Conservation (phyloP, 1,140 invertebrate genomes). For the Chymomyza costata region DNA sequence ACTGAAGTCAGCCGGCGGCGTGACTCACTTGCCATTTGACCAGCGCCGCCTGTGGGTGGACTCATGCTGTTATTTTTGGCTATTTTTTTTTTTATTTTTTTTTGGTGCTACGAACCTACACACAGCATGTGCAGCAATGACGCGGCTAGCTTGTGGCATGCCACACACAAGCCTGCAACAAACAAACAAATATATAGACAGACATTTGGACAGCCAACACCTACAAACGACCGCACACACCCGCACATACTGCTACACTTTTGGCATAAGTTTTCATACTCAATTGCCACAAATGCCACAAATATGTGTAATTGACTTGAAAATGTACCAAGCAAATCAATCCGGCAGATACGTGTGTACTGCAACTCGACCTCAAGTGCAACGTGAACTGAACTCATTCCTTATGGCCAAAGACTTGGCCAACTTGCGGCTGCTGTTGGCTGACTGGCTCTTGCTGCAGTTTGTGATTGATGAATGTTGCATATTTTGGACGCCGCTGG, state of each 20-base stretch:
- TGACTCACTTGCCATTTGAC: slow-evolving; percentile 59
- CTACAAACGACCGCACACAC: slow-evolving; percentile 48
- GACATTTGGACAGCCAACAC: slow-evolving; percentile 57
- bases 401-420: slow-evolving; percentile 24
- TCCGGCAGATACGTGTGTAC: slow-evolving; percentile 13
- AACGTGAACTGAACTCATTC: slow-evolving; percentile 67
- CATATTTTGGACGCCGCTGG: slow-evolving; percentile 60
- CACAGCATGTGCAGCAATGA: too few species aligned
- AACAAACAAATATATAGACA: slow-evolving; percentile 35
- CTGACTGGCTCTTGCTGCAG: slow-evolving; percentile 27
- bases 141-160: slow-evolving; percentile 49
- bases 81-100: too few species aligned
- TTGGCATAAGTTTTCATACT: slow-evolving; percentile 55
- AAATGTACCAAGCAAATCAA: slow-evolving; percentile 68
- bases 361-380: slow-evolving; percentile 69
- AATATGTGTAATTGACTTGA: slow-evolving; percentile 72
- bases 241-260: slow-evolving; percentile 37
- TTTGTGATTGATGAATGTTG: slow-evolving; percentile 69
- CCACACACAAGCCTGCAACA: slow-evolving; percentile 32
- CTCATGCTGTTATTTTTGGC: slow-evolving; percentile 42
- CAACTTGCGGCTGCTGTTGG: slow-evolving; percentile 23
- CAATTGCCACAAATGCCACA: slow-evolving; percentile 69
- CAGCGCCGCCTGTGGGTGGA: slow-evolving; percentile 49
- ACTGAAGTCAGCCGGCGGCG: slow-evolving; percentile 35
- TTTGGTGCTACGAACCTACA: too few species aligned